phyloP scores from a whole-genome alignment of 2,888 invertebrate species.

The Ennomos fuscantarius region DNA sequence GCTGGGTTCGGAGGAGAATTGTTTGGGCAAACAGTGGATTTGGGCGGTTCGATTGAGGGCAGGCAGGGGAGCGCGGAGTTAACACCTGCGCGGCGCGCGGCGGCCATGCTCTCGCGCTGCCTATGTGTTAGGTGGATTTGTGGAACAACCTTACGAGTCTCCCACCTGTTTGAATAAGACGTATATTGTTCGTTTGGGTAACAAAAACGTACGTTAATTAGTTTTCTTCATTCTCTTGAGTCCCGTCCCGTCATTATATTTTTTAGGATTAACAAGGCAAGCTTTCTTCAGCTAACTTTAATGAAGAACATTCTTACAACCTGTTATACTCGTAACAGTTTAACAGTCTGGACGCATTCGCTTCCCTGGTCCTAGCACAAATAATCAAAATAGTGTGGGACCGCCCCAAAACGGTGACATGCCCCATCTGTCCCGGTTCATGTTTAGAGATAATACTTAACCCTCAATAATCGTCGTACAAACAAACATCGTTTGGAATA shows the following conservation, averaged over 20 bases:
- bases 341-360: not conserved
- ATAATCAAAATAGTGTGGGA: constrained; percentile 49
- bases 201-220: constrained; percentile 7
- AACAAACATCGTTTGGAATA: constrained; percentile 79
- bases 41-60: constrained; percentile 80
- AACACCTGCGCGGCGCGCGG: constrained; percentile 72
- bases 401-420: constrained; percentile 60
- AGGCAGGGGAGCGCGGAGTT: constrained; percentile 60
- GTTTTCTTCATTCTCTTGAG: constrained; percentile 4
- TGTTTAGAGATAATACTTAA: constrained; percentile 75
- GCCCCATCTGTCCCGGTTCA: constrained; percentile 67
- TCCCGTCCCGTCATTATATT: constrained; percentile 1
- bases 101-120: constrained; percentile 63
- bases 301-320: no score
- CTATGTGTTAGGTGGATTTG: constrained; percentile 64
- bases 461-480: constrained; percentile 77
- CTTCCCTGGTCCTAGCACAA: constrained; percentile 3
- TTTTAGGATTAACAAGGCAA: not conserved
- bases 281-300: not conserved
- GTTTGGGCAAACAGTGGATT: constrained; percentile 70
- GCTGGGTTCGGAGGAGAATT: constrained; percentile 59
- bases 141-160: constrained; percentile 50
- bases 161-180: constrained; percentile 56
- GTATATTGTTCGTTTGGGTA: constrained; percentile 16
- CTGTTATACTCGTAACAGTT: not conserved